Base-by-base conservation (phyloP, 2,797 vertebrate genomes). In the Silurus aristotelis region DNA sequence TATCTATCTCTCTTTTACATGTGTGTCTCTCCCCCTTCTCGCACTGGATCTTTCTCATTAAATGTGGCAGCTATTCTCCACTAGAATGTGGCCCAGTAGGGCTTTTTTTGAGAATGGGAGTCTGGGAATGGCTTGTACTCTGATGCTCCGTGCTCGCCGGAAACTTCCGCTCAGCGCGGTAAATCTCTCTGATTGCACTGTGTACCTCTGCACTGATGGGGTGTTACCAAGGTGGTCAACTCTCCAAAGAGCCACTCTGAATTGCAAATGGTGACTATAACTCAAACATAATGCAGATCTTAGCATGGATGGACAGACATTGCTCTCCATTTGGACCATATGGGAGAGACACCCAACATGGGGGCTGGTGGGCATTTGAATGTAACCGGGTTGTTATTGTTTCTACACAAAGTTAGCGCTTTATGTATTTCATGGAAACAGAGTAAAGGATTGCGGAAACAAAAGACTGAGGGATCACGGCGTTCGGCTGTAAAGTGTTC, bases 181-280 rank as follows among this genome's bases (percentile, higher is more conserved):
- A 94, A 95, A 96, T 96, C 96, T 95, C 90, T 91, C 94, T 95
- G 94, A 96, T 96, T 95, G 95, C 93, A 91, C 90, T 90, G 91
- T 84, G 89, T 93, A 94, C 95, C 93, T 90, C 90, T 85, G 61
- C 92, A 89, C 93, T 81, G 86, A 84, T 88, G 92, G 93, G 93
- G 93, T 93, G 92, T 93, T 93, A 92, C 93, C 85, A 92, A 95
- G 95, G 95, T 95, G 96, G 95, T 94, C 95, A 94, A 95, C 96
- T 96, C 96, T 96, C 95, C 94, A 95, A 96, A 93, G 93, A 93
- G 94, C 96, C 96, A 95, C 96, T 97, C 97, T 96, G 96, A 97
- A 97, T 98, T 98, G 97, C 97, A 97, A 98, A 98, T 98, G 93
- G 93, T 64, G 82, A 93, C 90, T 94, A 97, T 98, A 97, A 98